Percentiles rank a stretch among this genome's conserved stretches.
These are phyloP conservation scores for Orthosia gothica DNA, from an alignment of 2,888 invertebrate genomes.

Conservation along the genomic window DNA sequence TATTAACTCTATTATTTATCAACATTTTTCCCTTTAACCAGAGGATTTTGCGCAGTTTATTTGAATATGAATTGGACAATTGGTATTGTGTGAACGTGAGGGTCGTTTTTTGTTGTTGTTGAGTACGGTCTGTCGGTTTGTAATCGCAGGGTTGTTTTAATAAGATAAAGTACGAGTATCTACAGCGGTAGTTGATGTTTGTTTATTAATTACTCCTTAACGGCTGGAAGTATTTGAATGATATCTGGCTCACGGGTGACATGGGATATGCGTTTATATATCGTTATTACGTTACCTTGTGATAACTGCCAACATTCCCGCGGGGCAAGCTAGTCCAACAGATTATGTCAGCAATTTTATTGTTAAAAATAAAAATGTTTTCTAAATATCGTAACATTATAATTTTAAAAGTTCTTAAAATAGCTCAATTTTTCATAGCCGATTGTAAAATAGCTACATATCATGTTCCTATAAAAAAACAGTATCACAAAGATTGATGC, in stretches of 20 bases:
- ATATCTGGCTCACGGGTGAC: not conserved
- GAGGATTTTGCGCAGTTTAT: constrained; percentile 47
- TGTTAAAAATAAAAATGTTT: no score
- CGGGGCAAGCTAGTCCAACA: no score
- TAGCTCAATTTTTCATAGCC: no score
- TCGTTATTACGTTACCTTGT: not conserved
- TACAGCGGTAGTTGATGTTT: not conserved
- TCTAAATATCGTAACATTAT: no score
- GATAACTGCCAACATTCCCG: not conserved
- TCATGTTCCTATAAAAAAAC: no score
- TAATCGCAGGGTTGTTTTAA: constrained; percentile 12
- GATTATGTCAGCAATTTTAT: no score
- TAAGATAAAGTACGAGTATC: constrained; percentile 32
- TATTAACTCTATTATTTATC: constrained; percentile 67
- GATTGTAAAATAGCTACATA: no score
- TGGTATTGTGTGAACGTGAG: constrained; percentile 36
- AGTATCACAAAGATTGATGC: no score
- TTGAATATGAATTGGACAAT: constrained; percentile 59
- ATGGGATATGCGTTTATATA: no score
- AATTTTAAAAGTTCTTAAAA: no score
- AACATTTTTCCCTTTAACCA: constrained; percentile 58
- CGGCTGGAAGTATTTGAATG: not conserved
- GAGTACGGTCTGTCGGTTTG: constrained; percentile 15
- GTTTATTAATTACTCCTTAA: not conserved
- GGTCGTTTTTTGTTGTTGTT: constrained; percentile 15